phyloP scores from a whole-genome alignment of 2,888 invertebrate species.

The Hydriomena furcata region DNA sequence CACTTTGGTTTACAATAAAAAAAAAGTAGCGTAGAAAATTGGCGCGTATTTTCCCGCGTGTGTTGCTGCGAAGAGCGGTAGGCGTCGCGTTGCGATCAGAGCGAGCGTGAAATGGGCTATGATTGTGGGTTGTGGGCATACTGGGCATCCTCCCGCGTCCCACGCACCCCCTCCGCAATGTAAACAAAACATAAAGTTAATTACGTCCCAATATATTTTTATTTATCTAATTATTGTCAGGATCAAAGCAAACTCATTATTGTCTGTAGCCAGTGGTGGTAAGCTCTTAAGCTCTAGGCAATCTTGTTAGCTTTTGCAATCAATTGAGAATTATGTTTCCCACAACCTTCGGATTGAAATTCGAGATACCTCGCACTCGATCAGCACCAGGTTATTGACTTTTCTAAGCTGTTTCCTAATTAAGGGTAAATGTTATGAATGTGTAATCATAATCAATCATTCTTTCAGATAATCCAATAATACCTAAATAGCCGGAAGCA shows the following conservation, averaged over 20 bases:
- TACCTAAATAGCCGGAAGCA: too few relatives aligned
- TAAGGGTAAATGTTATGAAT: too few relatives aligned
- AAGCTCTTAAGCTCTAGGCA: too few relatives aligned
- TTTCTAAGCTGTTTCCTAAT: too few relatives aligned
- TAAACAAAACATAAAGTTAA: constrained; percentile 45
- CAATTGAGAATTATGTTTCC: too few relatives aligned
- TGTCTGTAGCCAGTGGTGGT: not conserved
- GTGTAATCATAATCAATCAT: too few relatives aligned
- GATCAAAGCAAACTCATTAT: not conserved
- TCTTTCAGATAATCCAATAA: too few relatives aligned
- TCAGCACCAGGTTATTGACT: too few relatives aligned
- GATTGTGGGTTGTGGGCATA: constrained; percentile 37
- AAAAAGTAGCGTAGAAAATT: constrained; percentile 29
- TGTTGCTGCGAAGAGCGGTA: constrained; percentile 42
- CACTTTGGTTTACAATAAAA: constrained; percentile 16
- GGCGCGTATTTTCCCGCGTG: constrained; percentile 43
- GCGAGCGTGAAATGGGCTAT: constrained; percentile 60
- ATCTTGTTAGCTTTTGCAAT: too few relatives aligned
- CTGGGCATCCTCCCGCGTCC: constrained; percentile 53
- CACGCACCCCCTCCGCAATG: constrained; percentile 51
- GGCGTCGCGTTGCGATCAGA: constrained; percentile 66
- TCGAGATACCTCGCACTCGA: too few relatives aligned
- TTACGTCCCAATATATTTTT: constrained; percentile 11
- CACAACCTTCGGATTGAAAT: too few relatives aligned
- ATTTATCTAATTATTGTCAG: not conserved